Base-by-base conservation (phyloP, 2,113 vertebrate genomes). In the Cryptomyrus ogoouensis region DNA sequence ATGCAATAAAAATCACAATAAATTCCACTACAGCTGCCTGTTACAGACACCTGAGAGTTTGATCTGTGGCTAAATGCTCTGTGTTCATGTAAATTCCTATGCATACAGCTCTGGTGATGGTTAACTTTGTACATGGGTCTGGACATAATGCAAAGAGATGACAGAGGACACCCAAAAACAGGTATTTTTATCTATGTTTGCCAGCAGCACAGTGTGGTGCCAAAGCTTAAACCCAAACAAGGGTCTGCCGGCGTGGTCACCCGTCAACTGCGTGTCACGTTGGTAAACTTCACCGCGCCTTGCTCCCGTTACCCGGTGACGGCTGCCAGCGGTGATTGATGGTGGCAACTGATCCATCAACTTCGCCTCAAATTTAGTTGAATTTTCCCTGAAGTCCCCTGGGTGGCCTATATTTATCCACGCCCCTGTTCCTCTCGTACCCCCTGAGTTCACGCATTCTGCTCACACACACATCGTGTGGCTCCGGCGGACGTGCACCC, bases 1-100 rank as follows among this genome's bases (percentile, higher is more conserved):
- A 80, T 80, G 5, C 74, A 80, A 80, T 80, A 80, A 80, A 74
- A 80, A 80, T 80, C 74, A 80, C 74, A 42, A 42, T 80, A 80
- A 80, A 80, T 80, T 35, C 35, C 74, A 8, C 31, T 17, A 42
- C 13, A 39, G 70, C 15, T 31, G 27, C 6, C 31, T 3, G 31
- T 15, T 17, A 39, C 31, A 39, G 35, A 31, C 3, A 39, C 31
- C 31, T 15, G 70, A 2, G 70, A 77, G 13, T 42, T 77, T 1
- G 10, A 19, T 42, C n/a, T 42, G 12, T 80, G 74, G 74, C 74
- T 80, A 42, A 80, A 42, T 42, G 74, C 5, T 5, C 15, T 19
- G 35, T 80, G 19, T 80, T 80, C 31, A 19, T 80, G 13, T 2
- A 17, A 19, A 42, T 19, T 19, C 35, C 74, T 8, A 19, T 80